These are phyloP conservation scores for Ispidina picta DNA, from an alignment of 2,797 vertebrate genomes.

Conservation along the genomic window DNA sequence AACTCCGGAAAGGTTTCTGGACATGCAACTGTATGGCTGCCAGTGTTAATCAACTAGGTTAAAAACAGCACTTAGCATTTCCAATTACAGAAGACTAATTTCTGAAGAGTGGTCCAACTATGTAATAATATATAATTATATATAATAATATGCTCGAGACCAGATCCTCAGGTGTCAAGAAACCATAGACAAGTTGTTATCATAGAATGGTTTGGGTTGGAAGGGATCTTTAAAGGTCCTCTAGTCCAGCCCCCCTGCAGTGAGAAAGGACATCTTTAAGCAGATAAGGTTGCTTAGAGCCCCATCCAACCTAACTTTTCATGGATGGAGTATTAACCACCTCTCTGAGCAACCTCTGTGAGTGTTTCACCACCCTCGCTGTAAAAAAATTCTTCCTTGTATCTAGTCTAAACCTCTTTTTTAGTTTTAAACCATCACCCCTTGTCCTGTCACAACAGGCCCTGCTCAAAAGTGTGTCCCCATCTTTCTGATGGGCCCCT, in stretches of 20 bases:
- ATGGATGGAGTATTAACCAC: neutral
- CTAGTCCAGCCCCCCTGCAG: neutral
- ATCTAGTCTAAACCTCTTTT: neutral
- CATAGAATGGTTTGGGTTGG: neutral
- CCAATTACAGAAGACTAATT: neutral
- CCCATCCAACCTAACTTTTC: neutral
- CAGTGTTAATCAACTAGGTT: neutral
- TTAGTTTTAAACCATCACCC: neutral
- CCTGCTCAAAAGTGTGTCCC: neutral
- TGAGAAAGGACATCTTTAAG: neutral
- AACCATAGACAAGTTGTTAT: neutral
- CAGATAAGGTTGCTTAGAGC: neutral
- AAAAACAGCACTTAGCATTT: slow-evolving; percentile 33
- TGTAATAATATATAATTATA: neutral
- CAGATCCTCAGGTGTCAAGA: neutral
- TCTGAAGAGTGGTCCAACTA: neutral
- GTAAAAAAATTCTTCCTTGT: neutral
- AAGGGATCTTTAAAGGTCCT: neutral
- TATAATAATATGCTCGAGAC: neutral
- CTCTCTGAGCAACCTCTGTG: neutral
- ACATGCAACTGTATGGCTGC: neutral
- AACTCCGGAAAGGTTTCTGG: neutral
- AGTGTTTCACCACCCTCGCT: neutral
- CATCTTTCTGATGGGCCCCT: neutral
- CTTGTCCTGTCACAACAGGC: neutral